A percentile compares a stretch with the other conserved stretches of the same genome.
phyloP scores from a whole-genome alignment of 2,888 invertebrate genomes.

The Rhagonycha fulva region DNA sequence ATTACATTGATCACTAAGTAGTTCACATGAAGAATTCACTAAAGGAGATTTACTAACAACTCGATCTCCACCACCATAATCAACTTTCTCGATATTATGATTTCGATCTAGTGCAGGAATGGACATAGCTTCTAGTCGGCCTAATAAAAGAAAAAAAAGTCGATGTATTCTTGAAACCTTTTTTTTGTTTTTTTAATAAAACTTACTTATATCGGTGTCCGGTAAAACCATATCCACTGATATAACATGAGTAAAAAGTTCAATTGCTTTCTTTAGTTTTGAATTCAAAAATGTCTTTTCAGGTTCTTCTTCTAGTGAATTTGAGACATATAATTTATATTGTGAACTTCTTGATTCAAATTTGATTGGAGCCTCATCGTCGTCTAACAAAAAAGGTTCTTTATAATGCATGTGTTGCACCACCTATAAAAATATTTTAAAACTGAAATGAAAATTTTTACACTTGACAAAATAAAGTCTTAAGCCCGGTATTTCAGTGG shows the following conservation, averaged over 20 bases:
- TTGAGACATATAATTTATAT: conserved; percentile 59
- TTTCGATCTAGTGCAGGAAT: conserved; percentile 59
- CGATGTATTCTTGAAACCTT: background rate
- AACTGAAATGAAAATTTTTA: background rate
- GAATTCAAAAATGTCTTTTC: conserved; percentile 56
- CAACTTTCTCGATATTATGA: conserved; percentile 42
- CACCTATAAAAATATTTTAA: conserved; percentile 38
- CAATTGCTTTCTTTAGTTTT: conserved; percentile 58
- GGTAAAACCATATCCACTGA: conserved; percentile 67
- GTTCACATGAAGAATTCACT: conserved; percentile 38
- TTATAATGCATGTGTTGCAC: conserved; percentile 55
- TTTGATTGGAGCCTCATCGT: conserved; percentile 51
- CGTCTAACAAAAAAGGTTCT: conserved; percentile 50
- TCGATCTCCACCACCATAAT: conserved; percentile 37
- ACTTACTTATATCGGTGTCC: conserved; percentile 62
- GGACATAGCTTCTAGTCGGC: conserved; percentile 55
- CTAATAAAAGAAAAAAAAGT: conserved; percentile 43
- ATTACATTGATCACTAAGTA: conserved; percentile 66
- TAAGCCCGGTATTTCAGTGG: too few species aligned
- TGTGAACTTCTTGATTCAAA: conserved; percentile 50
- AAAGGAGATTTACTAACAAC: conserved; percentile 44
- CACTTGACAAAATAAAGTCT: background rate
- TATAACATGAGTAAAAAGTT: conserved; percentile 65
- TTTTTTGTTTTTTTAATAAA: background rate
- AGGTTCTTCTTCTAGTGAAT: conserved; percentile 56